phyloP scores from a whole-genome alignment of 2,797 vertebrate species.

The Hydrolagus colliei region DNA sequence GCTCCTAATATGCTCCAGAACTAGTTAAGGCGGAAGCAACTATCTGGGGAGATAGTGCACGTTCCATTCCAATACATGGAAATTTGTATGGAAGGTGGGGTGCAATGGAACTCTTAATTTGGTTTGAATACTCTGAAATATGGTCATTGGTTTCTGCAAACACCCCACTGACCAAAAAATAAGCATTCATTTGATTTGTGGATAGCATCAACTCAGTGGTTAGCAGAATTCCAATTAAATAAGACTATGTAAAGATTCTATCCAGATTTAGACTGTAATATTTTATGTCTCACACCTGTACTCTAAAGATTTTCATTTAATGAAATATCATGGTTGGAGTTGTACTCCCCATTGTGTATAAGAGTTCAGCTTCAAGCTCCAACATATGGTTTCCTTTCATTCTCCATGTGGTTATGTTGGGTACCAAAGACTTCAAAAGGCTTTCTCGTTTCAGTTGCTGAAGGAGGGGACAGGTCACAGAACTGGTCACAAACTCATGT shows the following conservation, averaged over 20 bases:
- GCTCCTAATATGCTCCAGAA: too few relatives aligned
- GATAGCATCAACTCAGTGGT: neutral
- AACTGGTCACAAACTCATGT: neutral
- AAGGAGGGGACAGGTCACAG: neutral
- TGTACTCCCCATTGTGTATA: constrained; percentile 2
- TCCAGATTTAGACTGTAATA: constrained; percentile 3
- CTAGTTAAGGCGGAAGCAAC: too few relatives aligned
- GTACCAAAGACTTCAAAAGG: neutral
- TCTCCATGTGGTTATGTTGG: neutral
- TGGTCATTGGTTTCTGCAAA: neutral
- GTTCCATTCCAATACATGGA: too few relatives aligned
- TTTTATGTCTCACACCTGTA: constrained; percentile 6
- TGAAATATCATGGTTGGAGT: constrained; percentile 1
- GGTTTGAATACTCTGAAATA: too few relatives aligned
- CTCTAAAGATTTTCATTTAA: constrained; percentile 19
- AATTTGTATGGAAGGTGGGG: too few relatives aligned
- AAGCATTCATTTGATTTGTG: neutral
- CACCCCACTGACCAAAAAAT: neutral
- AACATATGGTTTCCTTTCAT: constrained; percentile 5
- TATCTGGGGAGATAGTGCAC: too few relatives aligned
- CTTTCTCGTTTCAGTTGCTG: constrained; percentile 10
- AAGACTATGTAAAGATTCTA: constrained; percentile 3
- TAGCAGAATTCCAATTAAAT: constrained; percentile 17
- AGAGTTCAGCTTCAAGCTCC: neutral
- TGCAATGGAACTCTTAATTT: neutral